phyloP scores from a whole-genome alignment of 1,140 invertebrate genomes.

The Grapholita molesta region DNA sequence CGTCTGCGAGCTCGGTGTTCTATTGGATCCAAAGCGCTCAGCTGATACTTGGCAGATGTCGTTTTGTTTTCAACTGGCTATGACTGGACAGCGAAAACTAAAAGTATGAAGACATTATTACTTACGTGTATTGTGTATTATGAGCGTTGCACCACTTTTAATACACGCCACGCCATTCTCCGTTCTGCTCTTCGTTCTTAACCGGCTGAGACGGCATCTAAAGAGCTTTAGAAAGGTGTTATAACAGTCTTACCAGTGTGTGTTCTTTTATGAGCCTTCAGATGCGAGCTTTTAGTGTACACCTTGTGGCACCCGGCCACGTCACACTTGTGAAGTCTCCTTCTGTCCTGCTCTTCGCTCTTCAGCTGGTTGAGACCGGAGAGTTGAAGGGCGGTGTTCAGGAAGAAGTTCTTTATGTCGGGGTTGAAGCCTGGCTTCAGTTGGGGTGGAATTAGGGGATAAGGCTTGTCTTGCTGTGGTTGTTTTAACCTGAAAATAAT shows the following conservation, averaged over 20 bases:
- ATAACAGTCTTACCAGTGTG: constrained; percentile 91
- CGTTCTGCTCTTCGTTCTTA: too few relatives aligned
- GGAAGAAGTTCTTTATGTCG: constrained; percentile 50
- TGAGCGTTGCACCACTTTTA: too few relatives aligned
- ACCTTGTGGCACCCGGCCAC: constrained; percentile 97
- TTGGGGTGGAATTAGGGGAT: constrained; percentile 23
- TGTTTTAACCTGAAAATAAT: constrained; percentile 43
- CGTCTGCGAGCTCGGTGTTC: too few relatives aligned
- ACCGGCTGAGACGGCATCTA: too few relatives aligned
- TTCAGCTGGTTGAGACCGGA: constrained; percentile 15
- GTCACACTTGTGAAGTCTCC: constrained; percentile 93
- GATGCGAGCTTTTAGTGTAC: constrained; percentile 98
- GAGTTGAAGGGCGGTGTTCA: constrained; percentile 58
- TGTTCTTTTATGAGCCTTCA: constrained; percentile 97
- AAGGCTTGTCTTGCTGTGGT: constrained; percentile 20
- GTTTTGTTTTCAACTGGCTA: too few relatives aligned
- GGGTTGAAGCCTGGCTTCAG: constrained; percentile 28
- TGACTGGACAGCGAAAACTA: too few relatives aligned
- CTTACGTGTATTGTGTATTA: too few relatives aligned
- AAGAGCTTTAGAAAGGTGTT: too few relatives aligned
- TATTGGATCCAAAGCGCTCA: too few relatives aligned
- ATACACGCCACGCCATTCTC: too few relatives aligned
- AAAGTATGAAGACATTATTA: too few relatives aligned
- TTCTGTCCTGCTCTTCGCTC: constrained; percentile 35
- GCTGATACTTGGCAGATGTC: too few relatives aligned